Percentiles rank a stretch among this genome's conserved stretches.
Evolutionary conservation across 2,113 vertebrate species (phyloP).

Genomic region (Cololabis saira): DNA sequence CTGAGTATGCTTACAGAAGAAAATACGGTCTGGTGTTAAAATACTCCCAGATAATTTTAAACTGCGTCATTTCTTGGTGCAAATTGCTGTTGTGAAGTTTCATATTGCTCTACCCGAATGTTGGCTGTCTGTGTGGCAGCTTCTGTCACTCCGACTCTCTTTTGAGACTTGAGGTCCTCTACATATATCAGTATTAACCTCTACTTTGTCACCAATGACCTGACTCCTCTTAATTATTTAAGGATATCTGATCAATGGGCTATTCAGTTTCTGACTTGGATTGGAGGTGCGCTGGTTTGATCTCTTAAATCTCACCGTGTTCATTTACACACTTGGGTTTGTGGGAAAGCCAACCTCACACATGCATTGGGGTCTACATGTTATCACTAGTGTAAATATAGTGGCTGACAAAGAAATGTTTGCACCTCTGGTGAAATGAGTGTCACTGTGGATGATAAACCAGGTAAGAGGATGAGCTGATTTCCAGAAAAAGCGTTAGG

Average conservation of each 20-base stretch:
- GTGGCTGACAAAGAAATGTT: background rate
- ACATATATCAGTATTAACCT: background rate
- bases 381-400: background rate
- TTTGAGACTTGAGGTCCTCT: background rate
- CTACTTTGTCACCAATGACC: background rate
- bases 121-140: background rate
- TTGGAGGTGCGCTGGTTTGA: too few relatives aligned
- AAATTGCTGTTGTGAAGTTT: background rate
- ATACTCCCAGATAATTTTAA: slow-evolving; percentile 1
- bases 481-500: too few relatives aligned
- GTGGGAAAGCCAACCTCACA: too few relatives aligned
- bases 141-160: slow-evolving; percentile 4
- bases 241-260: background rate
- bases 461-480: too few relatives aligned
- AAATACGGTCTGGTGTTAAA: slow-evolving; percentile 1
- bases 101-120: background rate
- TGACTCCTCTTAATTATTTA: background rate
- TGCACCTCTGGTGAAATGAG: background rate
- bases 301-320: too few relatives aligned
- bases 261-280: too few relatives aligned
- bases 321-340: too few relatives aligned
- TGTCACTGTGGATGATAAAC: background rate
- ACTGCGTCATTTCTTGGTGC: background rate
- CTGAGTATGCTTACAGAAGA: slow-evolving; percentile 3
- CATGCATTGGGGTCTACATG: background rate